These are phyloP conservation scores for Trachelus tabidus DNA, from an alignment of 2,888 invertebrate species.

Conservation along the genomic window DNA sequence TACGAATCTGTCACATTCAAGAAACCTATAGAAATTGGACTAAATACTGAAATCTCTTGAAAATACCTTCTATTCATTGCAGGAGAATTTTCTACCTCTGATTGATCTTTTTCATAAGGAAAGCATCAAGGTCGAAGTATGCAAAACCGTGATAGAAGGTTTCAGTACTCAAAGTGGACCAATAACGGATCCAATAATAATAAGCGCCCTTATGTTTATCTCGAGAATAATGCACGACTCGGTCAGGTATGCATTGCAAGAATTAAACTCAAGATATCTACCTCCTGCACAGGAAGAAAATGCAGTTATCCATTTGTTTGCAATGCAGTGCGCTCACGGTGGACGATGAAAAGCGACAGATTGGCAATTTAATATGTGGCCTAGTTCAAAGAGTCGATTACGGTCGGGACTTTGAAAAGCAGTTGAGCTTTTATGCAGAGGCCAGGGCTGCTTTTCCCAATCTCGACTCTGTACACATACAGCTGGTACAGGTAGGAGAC, in stretches of 20 bases:
- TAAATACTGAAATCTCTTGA: neutral
- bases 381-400: conserved; percentile 85
- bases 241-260: conserved; percentile 77
- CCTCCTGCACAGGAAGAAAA: neutral
- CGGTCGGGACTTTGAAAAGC: conserved; percentile 89
- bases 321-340: conserved; percentile 83
- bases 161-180: conserved; percentile 70
- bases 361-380: conserved; percentile 83
- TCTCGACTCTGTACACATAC: conserved; percentile 86
- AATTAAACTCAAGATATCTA: neutral
- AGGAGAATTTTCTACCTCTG: conserved; percentile 92
- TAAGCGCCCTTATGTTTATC: conserved; percentile 88
- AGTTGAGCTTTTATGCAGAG: conserved; percentile 93
- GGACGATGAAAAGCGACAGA: conserved; percentile 90
- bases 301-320: neutral
- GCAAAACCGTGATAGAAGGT: conserved; percentile 82
- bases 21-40: neutral
- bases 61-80: conserved; percentile 40
- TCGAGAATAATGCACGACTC: conserved; percentile 93
- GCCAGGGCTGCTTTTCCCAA: conserved; percentile 91
- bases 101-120: conserved; percentile 92
- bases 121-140: conserved; percentile 83
- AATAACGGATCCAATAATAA: conserved; percentile 84
- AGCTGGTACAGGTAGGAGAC: conserved; percentile 82
- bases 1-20: conserved; percentile 57